Evolutionary conservation across 2,888 invertebrate genomes (phyloP).

Genomic region (Eupeodes luniger): DNA sequence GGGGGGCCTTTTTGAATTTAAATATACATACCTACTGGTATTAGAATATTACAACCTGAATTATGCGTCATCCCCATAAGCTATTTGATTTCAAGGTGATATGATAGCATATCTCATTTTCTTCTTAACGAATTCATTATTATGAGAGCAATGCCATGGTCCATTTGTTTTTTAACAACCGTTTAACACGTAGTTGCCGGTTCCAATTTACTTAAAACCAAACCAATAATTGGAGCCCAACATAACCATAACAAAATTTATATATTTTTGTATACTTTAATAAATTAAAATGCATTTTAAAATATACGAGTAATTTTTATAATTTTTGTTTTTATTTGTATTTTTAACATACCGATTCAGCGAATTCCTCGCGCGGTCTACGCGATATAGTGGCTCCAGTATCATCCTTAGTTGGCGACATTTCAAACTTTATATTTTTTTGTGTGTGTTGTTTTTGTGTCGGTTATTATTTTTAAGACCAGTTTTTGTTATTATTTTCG

Average conservation of each 20-base stretch:
- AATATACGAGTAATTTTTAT: not conserved
- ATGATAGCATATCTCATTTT: not conserved
- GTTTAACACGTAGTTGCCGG: not conserved
- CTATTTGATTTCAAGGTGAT: conserved; percentile 8
- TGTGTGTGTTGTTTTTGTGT: not conserved
- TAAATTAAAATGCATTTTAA: conserved; percentile 13
- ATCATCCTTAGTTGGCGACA: conserved; percentile 83
- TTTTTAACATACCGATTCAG: conserved; percentile 81
- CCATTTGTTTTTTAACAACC: not conserved
- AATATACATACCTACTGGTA: too few species aligned
- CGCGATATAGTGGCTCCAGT: conserved; percentile 80
- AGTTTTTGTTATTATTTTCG: conserved; percentile 54
- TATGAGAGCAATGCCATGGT: not conserved
- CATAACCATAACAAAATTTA: too few species aligned
- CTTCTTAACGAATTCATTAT: not conserved
- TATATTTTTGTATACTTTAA: too few species aligned
- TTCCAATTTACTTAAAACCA: not conserved
- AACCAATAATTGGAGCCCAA: not conserved
- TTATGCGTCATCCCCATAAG: not conserved
- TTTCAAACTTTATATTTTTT: conserved; percentile 54
- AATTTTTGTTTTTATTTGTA: not conserved
- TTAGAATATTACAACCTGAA: not conserved
- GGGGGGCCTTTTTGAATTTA: too few species aligned
- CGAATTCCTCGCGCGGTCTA: conserved; percentile 82
- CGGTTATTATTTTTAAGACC: conserved; percentile 37